Conservation (phyloP, 2,888 invertebrate species). For the Andricus quercusramuli region DNA sequence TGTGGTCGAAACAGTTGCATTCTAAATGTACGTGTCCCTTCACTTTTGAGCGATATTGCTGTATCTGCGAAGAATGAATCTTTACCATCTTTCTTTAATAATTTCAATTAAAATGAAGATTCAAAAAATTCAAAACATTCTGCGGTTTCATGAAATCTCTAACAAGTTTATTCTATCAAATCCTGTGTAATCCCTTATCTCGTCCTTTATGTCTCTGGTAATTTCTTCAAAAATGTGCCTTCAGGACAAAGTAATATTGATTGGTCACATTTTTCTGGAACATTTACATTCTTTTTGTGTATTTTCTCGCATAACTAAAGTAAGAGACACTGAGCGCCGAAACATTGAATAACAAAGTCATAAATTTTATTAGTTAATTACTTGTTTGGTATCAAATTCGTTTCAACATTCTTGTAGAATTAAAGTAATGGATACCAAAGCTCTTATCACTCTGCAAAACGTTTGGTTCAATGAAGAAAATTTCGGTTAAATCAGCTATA, state of each 20-base stretch:
- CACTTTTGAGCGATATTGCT: constrained; percentile 51
- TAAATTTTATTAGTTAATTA: constrained; percentile 34
- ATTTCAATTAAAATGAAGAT: not conserved
- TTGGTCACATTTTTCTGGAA: not conserved
- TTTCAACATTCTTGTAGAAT: constrained; percentile 1
- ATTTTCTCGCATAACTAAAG: not conserved
- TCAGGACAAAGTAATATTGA: not conserved
- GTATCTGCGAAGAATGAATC: not conserved
- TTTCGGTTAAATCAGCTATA: too few relatives aligned
- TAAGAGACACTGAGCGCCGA: not conserved
- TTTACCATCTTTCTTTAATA: not conserved
- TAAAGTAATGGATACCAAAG: not conserved
- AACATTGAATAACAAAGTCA: constrained; percentile 33
- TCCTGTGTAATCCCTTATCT: not conserved
- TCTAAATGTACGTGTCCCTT: constrained; percentile 54
- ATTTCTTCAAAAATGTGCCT: not conserved
- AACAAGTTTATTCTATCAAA: not conserved
- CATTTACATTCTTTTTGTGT: constrained; percentile 8
- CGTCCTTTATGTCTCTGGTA: not conserved
- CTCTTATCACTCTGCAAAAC: not conserved
- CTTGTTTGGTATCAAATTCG: constrained; percentile 19
- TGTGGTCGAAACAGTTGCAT: constrained; percentile 54
- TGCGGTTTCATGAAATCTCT: not conserved
- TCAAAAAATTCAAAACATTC: not conserved
- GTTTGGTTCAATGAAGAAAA: too few relatives aligned